Conservation (phyloP, 2,797 vertebrate species). For the Dromococcyx pavoninus region DNA sequence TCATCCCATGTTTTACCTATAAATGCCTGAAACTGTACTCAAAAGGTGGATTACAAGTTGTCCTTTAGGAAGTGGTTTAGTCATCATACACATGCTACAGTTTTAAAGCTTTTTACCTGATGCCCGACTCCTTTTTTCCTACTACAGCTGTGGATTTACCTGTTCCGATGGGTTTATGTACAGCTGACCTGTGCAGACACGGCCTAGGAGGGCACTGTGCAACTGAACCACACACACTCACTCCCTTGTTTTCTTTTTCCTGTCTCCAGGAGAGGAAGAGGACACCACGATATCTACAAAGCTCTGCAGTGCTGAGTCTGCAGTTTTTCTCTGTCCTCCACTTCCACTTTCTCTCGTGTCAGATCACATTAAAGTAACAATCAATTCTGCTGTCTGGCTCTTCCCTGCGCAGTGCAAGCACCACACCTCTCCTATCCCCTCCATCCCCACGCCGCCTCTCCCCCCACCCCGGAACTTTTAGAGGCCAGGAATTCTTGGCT, state of each 20-base stretch:
- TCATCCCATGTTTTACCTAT: not conserved
- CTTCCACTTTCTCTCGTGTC: conserved; percentile 55
- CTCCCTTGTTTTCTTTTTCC: not conserved
- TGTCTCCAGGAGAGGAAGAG: not conserved
- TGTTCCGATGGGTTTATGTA: not conserved
- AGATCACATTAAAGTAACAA: conserved; percentile 64
- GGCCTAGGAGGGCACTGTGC: not conserved
- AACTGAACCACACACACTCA: not conserved
- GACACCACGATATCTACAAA: not conserved
- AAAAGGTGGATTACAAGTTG: not conserved
- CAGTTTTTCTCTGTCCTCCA: conserved; percentile 52
- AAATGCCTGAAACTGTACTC: not conserved
- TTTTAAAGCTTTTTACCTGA: not conserved
- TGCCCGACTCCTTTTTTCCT: not conserved
- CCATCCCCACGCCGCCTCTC: no score
- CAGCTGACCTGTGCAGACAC: not conserved
- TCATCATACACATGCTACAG: not conserved
- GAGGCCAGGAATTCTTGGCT: conserved; percentile 44
- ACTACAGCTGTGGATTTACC: not conserved
- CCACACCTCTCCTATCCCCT: not conserved
- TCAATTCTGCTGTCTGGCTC: conserved; percentile 76
- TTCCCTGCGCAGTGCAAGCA: not conserved
- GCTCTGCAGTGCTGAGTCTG: conserved; percentile 34
- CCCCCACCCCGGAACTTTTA: not conserved
- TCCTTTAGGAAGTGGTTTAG: not conserved